Evolutionary conservation across 1,140 invertebrate species (phyloP), one percentile per base, ranked within the genome.

Genomic region (Dinothrombium tinctorium): DNA sequence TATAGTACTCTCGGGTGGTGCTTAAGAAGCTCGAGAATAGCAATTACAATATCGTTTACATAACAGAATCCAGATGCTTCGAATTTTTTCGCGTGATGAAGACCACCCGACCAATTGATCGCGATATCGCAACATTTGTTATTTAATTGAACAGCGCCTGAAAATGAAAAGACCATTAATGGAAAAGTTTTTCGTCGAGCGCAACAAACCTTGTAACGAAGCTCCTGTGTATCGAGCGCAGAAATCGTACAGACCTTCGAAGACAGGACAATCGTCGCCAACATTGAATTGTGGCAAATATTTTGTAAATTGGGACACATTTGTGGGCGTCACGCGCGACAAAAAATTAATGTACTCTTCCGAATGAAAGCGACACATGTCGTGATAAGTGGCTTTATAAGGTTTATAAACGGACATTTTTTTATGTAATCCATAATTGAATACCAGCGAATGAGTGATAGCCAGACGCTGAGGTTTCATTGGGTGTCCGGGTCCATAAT

Each of bases 291-390:
- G 76, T 22, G 74, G 73, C 2, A 96, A 61, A 53, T 77, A 80
- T 57, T 94, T 92, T 2, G 84, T 89, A 54, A 81, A 95, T 40
- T 71, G 76, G 54, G 87, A 80, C 40, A 95, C 73, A 64, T 92
- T 98, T 51, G 90, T 77, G 3, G 90, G 90, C 1, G 86, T 89
- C 0, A 96, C 89, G 51, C 78, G 68, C 59, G 92, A 81, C 2
- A 99, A 59, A 55, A 98, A 98, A 49, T 94, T 82, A 24, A 99
- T 89, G 52, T 99, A 98, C 50, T 99, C 92, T 53, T 94, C 83
- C 0, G 87, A 86, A 57, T 98, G 92, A 59, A 98, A 99, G 8
- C 89, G 66, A 54, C 79, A 83, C 86, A 98, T 94, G 55, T 98
- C 92, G 54, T 92, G 84, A 0, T 76, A 73, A 51, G 73, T 86